Percentiles rank a stretch among this genome's conserved stretches.
These are phyloP conservation scores for Ctena decussata DNA, from an alignment of 2,888 invertebrate genomes.

Conservation along the genomic window DNA sequence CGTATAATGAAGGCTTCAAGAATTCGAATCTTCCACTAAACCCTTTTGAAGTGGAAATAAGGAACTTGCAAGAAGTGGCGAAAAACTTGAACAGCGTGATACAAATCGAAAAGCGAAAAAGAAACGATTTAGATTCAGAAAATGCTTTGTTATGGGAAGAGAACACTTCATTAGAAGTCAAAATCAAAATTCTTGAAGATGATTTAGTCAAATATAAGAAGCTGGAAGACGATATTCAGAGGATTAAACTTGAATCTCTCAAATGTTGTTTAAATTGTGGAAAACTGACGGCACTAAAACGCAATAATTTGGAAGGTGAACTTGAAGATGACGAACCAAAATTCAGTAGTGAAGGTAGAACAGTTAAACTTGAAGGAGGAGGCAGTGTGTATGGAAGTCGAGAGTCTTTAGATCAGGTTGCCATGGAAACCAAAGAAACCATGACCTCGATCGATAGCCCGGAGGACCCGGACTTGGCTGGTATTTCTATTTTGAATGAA, in stretches of 20 bases:
- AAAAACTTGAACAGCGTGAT: slow-evolving; percentile 80
- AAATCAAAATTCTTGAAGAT: slow-evolving; percentile 73
- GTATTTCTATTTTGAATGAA: slow-evolving; percentile 83
- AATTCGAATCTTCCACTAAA: slow-evolving; percentile 77
- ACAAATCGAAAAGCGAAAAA: slow-evolving; percentile 79
- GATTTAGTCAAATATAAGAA: slow-evolving; percentile 68
- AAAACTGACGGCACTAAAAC: slow-evolving; percentile 53
- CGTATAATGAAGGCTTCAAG: slow-evolving; percentile 78
- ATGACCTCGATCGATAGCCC: slow-evolving; percentile 65
- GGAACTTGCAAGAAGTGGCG: slow-evolving; percentile 80
- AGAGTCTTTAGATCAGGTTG: slow-evolving; percentile 74
- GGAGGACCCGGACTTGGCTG: slow-evolving; percentile 66
- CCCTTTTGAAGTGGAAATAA: slow-evolving; percentile 81
- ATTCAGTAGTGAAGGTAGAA: slow-evolving; percentile 80
- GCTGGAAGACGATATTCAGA: slow-evolving; percentile 76
- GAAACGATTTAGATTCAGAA: slow-evolving; percentile 81
- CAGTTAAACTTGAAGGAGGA: slow-evolving; percentile 84
- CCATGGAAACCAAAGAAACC: slow-evolving; percentile 80
- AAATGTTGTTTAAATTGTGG: slow-evolving; percentile 75
- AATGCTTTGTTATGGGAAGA: slow-evolving; percentile 78
- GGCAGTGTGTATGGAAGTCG: slow-evolving; percentile 85
- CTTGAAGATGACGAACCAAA: slow-evolving; percentile 82
- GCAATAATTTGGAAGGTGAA: slow-evolving; percentile 71
- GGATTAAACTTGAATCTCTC: slow-evolving; percentile 67
- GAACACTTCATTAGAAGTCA: slow-evolving; percentile 79